These are phyloP conservation scores for Argyrosomus regius DNA, from an alignment of 2,797 vertebrate species.

Conservation along the genomic window DNA sequence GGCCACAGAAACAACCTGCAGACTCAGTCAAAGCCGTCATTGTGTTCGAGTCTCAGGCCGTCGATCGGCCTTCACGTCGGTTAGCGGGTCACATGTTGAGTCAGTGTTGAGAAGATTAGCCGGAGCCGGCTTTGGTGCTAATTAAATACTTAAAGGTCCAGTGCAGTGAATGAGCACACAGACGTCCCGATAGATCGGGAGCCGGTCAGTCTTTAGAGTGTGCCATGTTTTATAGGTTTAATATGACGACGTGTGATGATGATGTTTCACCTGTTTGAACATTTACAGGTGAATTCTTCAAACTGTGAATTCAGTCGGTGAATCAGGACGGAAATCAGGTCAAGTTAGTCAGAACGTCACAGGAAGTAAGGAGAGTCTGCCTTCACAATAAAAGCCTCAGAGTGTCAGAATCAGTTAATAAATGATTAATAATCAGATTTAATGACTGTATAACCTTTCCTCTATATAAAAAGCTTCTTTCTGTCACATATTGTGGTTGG, in stretches of 20 bases:
- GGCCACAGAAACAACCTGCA: too few relatives aligned
- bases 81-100: constrained; percentile 84
- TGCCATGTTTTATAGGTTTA: too few relatives aligned
- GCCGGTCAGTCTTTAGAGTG: too few relatives aligned
- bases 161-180: constrained; percentile 77
- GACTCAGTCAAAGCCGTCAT: constrained; percentile 54
- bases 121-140: constrained; percentile 81
- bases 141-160: constrained; percentile 84
- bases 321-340: not conserved
- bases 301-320: constrained; percentile 11
- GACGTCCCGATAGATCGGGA: too few relatives aligned
- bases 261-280: not conserved
- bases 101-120: constrained; percentile 83
- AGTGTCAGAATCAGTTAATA: not conserved
- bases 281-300: constrained; percentile 7
- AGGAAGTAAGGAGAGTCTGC: constrained; percentile 17
- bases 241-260: too few relatives aligned
- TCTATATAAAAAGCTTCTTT: too few relatives aligned
- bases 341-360: constrained; percentile 15
- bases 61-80: constrained; percentile 75
- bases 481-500: too few relatives aligned
- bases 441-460: too few relatives aligned
- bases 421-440: too few relatives aligned
- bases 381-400: constrained; percentile 59
- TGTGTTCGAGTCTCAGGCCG: constrained; percentile 62